Base-by-base conservation (phyloP, 2,888 invertebrate species). In the Thecocarcelia acutangulata region DNA sequence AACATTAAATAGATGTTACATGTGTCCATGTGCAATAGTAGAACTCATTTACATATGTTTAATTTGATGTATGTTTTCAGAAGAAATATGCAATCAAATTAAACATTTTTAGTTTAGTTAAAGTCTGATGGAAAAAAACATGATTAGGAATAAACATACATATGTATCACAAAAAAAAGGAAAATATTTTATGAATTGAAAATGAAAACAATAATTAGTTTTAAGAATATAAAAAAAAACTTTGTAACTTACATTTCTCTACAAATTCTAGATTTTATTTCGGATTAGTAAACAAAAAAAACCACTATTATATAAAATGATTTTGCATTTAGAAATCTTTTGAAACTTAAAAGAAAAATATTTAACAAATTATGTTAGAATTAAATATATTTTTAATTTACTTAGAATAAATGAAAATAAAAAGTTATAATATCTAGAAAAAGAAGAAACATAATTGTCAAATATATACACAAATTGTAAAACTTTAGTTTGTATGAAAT, bases 191-290 rank as follows among this genome's bases (percentile, higher is more conserved):
- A 76, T 64, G 74, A 75, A 83, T 81, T 81, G 80, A 48, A 83
- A 80, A 63, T 81, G 82, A 83, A 77, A 79, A 81, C 81, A 84
- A 80, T 83, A 84, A 79, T 64, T 84, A 83, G 68, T 61, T 66
- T 79, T 83, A 84, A 81, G 83, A 13, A 59, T 46, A 63, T n/a
- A 68, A 63, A 77, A 68, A 63, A 77, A 54, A 42, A 46, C 59
- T 68, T 66, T 72, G 21, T 72, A 68, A 68, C 21, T 64, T 40
- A 69, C 17, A n/a, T 52, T 28, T 69, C 72, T 80, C 59, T 63
- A 33, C 13, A 54, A 54, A 59, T 19, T 24, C 63, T 56, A 76
- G 56, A 77, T 50, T 73, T 74, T 78, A 78, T 77, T 74, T 80
- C 76, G 12, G n/a, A 40, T 21, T 33, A 33, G 33, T 54, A 50